Conservation (phyloP, 1,140 invertebrate species). For the Oedothorax gibbosus region DNA sequence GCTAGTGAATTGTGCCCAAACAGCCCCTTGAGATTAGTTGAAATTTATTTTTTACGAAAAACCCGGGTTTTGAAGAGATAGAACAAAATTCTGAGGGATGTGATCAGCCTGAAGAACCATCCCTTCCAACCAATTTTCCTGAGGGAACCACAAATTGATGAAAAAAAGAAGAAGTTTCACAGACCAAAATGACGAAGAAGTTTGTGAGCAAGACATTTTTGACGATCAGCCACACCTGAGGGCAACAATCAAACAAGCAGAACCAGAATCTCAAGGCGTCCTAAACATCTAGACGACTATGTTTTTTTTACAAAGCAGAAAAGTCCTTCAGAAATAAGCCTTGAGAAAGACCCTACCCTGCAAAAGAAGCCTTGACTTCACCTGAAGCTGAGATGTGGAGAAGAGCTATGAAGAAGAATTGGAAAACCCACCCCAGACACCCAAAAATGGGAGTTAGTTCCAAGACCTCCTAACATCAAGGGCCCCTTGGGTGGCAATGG, state of each 20-base stretch:
- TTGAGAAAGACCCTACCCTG: background rate
- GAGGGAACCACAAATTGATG: background rate
- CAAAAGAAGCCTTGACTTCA: slow-evolving; percentile 65
- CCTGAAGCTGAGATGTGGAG: too few relatives aligned
- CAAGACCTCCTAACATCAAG: slow-evolving; percentile 62
- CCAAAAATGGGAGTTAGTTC: slow-evolving; percentile 66
- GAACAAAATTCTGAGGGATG: background rate
- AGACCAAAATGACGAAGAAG: background rate
- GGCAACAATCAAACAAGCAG: background rate
- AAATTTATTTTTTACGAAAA: background rate
- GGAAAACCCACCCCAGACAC: slow-evolving; percentile 62
- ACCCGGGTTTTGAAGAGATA: background rate
- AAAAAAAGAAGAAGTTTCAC: background rate
- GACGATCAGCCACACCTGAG: background rate
- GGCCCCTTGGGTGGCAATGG: slow-evolving; percentile 66
- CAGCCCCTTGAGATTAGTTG: background rate
- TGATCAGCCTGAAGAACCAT: background rate
- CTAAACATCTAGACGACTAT: background rate
- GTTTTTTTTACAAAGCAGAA: background rate
- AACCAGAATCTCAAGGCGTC: background rate
- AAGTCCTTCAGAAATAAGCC: background rate
- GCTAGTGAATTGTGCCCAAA: too few relatives aligned
- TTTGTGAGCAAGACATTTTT: background rate
- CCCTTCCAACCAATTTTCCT: background rate
- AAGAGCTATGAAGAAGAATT: slow-evolving; percentile 68